Percentiles rank a stretch among this genome's conserved stretches.
Evolutionary conservation across 2,888 invertebrate species (phyloP).

Genomic region (Druceiella hillmani): DNA sequence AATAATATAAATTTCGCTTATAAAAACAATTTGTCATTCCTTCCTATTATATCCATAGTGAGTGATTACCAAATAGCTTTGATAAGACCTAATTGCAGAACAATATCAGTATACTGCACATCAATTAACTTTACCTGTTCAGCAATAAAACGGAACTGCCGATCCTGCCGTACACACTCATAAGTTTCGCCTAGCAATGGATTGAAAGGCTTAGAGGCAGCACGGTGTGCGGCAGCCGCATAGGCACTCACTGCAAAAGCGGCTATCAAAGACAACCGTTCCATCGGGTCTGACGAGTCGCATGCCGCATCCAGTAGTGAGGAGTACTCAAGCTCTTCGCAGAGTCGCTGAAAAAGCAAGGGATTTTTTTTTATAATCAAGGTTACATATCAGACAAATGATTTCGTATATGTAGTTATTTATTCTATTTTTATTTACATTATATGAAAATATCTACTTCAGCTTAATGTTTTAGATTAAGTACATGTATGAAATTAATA

Average conservation of each 20-base stretch:
- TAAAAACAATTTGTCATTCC: no score
- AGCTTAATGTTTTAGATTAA: not conserved
- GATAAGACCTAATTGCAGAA: conserved; percentile 3
- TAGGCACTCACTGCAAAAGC: conserved; percentile 81
- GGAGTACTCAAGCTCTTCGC: conserved; percentile 80
- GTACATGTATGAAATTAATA: not conserved
- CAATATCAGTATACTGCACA: not conserved
- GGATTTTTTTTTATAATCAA: not conserved
- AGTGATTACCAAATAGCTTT: conserved; percentile 6
- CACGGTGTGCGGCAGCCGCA: conserved; percentile 64
- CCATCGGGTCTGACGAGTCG: conserved; percentile 56
- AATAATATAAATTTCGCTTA: no score
- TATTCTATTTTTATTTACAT: no score
- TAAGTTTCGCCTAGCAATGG: conserved; percentile 78
- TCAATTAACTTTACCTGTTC: conserved; percentile 60
- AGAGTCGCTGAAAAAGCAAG: conserved; percentile 55
- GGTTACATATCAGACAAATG: no score
- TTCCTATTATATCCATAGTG: no score
- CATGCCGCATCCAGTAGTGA: conserved; percentile 74
- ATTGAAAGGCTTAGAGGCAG: conserved; percentile 82
- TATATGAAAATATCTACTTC: not conserved
- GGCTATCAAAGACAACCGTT: conserved; percentile 70
- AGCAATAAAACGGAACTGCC: conserved; percentile 70
- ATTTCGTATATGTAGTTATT: no score
- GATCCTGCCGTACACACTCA: conserved; percentile 72